Conservation (phyloP, 2,113 vertebrate genomes). For the Zootoca vivipara region DNA sequence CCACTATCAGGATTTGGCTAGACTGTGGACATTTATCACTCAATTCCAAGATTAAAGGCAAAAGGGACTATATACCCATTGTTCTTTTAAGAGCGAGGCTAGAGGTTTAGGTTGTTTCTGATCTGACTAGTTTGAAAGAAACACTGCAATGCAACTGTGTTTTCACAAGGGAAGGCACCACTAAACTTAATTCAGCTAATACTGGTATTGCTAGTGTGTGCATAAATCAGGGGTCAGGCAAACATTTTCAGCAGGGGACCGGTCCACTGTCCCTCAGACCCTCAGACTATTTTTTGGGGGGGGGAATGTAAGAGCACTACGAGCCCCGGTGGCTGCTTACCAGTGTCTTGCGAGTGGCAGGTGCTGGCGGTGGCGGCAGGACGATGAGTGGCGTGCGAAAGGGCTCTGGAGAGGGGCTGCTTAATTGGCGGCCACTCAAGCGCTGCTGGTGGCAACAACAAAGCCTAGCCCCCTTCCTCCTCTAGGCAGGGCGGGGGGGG, state of each 20-base stretch:
- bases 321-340: no score
- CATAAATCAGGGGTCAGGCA: background rate
- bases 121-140: background rate
- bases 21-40: conserved; percentile 76
- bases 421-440: no score
- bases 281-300: no score
- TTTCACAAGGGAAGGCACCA: background rate
- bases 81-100: background rate
- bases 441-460: no score
- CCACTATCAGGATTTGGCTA: conserved; percentile 77
- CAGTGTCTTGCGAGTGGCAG: no score
- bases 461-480: no score
- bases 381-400: no score
- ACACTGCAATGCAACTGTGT: background rate
- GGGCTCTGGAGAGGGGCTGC: no score
- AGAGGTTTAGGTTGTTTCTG: background rate
- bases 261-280: no score
- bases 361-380: no score
- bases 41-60: background rate
- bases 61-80: background rate
- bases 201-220: background rate
- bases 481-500: background rate
- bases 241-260: no score
- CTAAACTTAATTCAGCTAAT: background rate
- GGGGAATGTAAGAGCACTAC: no score